These are phyloP conservation scores for Cheilosia variabilis DNA, from an alignment of 2,888 invertebrate genomes.

Conservation along the genomic window DNA sequence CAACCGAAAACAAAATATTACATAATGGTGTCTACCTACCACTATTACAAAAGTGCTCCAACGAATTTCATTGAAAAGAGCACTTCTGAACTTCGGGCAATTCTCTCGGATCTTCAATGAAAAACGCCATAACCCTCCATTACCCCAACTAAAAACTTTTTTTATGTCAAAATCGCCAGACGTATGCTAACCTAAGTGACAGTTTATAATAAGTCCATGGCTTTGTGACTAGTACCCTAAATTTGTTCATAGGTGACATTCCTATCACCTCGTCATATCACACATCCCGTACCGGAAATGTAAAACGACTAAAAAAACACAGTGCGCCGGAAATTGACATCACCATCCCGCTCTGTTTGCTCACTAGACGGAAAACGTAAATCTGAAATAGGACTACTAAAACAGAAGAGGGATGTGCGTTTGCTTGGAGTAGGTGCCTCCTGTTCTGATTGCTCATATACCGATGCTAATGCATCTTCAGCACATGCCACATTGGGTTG, in stretches of 20 bases:
- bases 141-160: no score
- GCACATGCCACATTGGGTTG: slow-evolving; percentile 55
- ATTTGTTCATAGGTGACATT: neutral
- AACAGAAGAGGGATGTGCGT: slow-evolving; percentile 41
- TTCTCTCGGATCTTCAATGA: no score
- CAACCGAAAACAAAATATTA: no score
- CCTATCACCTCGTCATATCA: slow-evolving; percentile 25
- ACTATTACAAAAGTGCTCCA: no score
- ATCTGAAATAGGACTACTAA: slow-evolving; percentile 62
- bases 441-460: slow-evolving; percentile 33
- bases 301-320: slow-evolving; percentile 24
- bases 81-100: no score
- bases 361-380: slow-evolving; percentile 65
- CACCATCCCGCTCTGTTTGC: slow-evolving; percentile 31
- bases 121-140: no score
- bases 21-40: no score
- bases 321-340: slow-evolving; percentile 65
- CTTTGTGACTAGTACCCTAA: no score
- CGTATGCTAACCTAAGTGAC: no score
- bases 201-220: no score
- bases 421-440: slow-evolving; percentile 42
- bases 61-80: no score
- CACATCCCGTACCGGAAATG: slow-evolving; percentile 39
- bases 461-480: slow-evolving; percentile 38
- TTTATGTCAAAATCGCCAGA: no score